Base-by-base conservation (phyloP, 2,888 invertebrate genomes). In the Ennomos quercinarius region DNA sequence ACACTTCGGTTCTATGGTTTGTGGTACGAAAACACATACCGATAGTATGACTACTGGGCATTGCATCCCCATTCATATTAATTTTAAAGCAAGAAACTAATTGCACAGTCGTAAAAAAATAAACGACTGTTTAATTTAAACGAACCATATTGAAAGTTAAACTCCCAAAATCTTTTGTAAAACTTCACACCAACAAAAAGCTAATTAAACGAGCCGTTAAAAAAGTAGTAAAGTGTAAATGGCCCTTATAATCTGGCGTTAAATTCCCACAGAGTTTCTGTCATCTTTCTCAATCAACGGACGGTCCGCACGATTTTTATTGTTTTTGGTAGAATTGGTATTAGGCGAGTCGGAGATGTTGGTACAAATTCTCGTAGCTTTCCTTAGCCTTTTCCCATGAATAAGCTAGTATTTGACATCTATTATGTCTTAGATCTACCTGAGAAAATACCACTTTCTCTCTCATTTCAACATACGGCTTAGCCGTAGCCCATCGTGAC, bases 221-320 rank as follows among this genome's bases (percentile, higher is more conserved):
- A 56, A 40, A 44, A 55, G 63, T 63, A 62, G 88, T 78, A 63
- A 71, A 72, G 61, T 73, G 67, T 86, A 86, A 90, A 86, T 57
- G 42, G 69, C 80, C 73, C 73, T 70, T 75, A 78, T 83, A 82
- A 84, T 84, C 84, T 79, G 81, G 72, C 73, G 74, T 75, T 69
- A 71, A 73, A 77, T 73, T 91, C 91, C 86, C 91, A 91, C 90
- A 85, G 78, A 64, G 55, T 51, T 55, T 46, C 70, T 71, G 77
- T 83, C 89, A 92, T 92, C 86, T 88, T 90, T 91, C 87, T 89
- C 91, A 91, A 92, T 92, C 88, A 91, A 84, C 91, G 70, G 77
- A 58, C 80, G 82, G 81, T 82, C 80, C 75, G 78, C 69, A 88
- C 83, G 89, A 88, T 90, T 91, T 91, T 91, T 91, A 91, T 91